Conservation (phyloP, 2,888 invertebrate species). For the Steinernema hermaphroditum region DNA sequence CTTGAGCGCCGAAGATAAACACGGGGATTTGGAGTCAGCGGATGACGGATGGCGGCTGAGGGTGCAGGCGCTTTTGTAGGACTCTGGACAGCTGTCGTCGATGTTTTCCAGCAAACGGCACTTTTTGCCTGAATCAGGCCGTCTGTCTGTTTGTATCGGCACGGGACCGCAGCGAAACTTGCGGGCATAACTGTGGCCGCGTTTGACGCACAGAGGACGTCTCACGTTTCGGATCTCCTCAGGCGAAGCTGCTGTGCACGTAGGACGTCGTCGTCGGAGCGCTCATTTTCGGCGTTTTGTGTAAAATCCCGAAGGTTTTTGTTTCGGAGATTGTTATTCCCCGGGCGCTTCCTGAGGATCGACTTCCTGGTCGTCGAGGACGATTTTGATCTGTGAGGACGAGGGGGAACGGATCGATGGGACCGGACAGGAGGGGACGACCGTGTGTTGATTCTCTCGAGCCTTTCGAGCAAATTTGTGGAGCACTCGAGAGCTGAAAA, state of each 20-base stretch:
- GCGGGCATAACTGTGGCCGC: background rate
- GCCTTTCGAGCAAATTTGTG: too few relatives aligned
- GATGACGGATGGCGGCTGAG: conserved; percentile 14
- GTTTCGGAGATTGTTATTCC: background rate
- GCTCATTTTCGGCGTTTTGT: background rate
- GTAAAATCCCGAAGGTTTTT: conserved; percentile 17
- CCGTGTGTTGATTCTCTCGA: too few relatives aligned
- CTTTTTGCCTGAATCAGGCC: conserved; percentile 1
- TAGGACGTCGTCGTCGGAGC: conserved; percentile 10
- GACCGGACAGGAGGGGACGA: too few relatives aligned
- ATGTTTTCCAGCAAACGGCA: background rate
- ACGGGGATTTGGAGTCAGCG: background rate
- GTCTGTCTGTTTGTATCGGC: background rate
- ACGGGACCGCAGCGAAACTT: background rate
- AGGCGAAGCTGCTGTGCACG: background rate
- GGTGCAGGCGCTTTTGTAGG: conserved; percentile 1
- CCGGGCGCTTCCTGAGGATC: background rate
- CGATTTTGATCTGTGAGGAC: background rate
- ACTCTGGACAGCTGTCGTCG: conserved; percentile 2
- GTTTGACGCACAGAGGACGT: background rate
- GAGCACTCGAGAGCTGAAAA: too few relatives aligned
- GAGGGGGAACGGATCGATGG: too few relatives aligned
- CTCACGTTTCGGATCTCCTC: too few relatives aligned
- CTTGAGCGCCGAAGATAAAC: conserved; percentile 19
- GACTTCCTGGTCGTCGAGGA: background rate